Conservation (phyloP, 2,113 vertebrate species). For the Alces alces region DNA sequence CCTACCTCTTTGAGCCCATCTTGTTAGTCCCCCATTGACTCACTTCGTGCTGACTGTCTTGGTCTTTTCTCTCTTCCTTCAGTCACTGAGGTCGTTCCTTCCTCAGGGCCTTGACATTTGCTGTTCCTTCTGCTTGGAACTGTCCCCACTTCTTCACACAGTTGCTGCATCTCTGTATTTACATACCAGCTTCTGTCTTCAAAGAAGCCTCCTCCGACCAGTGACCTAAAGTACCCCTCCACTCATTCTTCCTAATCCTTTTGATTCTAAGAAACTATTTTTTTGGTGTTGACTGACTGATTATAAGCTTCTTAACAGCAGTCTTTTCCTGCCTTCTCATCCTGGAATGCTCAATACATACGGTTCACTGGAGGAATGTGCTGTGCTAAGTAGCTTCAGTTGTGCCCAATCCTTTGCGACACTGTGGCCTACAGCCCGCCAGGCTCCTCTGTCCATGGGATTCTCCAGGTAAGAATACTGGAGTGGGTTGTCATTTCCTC, state of each 20-base stretch:
- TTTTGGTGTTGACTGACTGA: background rate
- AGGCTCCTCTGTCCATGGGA: too few relatives aligned
- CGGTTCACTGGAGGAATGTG: background rate
- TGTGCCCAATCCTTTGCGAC: background rate
- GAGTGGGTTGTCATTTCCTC: too few relatives aligned
- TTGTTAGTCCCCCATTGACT: background rate
- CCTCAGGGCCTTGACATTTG: background rate
- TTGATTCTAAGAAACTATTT: too few relatives aligned
- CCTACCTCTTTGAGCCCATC: background rate
- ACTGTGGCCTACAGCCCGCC: too few relatives aligned
- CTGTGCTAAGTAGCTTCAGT: background rate
- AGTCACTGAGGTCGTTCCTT: background rate
- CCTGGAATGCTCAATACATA: rapidly evolving
- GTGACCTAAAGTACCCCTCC: background rate
- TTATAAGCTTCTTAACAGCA: background rate
- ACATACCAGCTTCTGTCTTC: background rate
- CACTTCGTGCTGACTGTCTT: too few relatives aligned
- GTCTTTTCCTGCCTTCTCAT: background rate
- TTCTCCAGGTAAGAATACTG: too few relatives aligned
- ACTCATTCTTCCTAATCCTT: background rate
- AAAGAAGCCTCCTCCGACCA: background rate
- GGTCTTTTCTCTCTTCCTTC: background rate
- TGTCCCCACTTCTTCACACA: background rate
- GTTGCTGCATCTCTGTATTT: rapidly evolving
- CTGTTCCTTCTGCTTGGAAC: background rate